These are phyloP conservation scores for Acropternis orthonyx DNA, from an alignment of 2,797 vertebrate genomes.

Conservation along the genomic window DNA sequence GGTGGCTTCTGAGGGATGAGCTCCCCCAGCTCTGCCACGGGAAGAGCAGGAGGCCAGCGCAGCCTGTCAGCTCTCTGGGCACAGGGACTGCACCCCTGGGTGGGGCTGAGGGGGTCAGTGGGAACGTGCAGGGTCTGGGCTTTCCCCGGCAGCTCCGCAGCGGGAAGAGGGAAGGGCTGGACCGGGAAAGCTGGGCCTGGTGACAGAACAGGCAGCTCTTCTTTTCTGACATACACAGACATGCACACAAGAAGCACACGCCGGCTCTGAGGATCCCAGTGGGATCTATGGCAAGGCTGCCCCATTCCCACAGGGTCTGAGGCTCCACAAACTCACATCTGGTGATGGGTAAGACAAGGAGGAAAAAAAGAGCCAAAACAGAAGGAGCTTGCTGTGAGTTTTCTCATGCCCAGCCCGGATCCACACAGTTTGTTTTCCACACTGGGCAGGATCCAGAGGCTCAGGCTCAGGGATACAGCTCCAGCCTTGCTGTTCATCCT, in stretches of 20 bases:
- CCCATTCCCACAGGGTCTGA: neutral
- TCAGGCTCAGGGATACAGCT: neutral
- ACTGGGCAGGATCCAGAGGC: neutral
- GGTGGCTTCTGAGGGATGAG: neutral
- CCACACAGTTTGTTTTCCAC: neutral
- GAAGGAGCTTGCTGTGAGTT: neutral
- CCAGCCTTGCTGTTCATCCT: neutral
- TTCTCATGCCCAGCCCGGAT: neutral
- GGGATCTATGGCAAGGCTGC: neutral
- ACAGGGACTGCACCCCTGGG: neutral
- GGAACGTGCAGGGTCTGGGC: neutral
- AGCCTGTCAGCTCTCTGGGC: neutral
- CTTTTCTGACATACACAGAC: neutral
- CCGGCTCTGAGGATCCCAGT: rapidly evolving
- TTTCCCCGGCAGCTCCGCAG: neutral
- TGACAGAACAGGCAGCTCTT: neutral
- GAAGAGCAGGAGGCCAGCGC: neutral
- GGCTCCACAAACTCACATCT: neutral
- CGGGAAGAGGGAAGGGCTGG: neutral
- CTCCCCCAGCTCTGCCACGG: neutral
- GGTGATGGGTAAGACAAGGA: neutral
- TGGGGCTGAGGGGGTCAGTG: neutral
- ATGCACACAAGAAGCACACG: rapidly evolving
- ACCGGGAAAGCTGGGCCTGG: neutral
- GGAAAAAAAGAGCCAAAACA: neutral